These are phyloP conservation scores for Phylloscopus trochiloides DNA, from an alignment of 2,113 vertebrate genomes.

Conservation along the genomic window DNA sequence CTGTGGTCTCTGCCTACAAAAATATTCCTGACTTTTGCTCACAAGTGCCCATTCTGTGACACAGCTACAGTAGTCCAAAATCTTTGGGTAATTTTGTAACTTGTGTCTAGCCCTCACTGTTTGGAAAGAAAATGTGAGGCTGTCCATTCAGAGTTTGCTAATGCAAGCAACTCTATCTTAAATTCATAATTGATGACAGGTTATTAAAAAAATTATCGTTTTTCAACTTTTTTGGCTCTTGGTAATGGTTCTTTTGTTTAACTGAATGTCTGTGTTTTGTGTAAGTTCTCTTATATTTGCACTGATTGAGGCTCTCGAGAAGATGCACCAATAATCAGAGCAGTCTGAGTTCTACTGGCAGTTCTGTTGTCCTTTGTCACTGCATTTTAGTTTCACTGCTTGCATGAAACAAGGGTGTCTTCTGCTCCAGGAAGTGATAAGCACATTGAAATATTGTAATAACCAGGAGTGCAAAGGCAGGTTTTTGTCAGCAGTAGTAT, in stretches of 20 bases:
- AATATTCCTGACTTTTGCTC: not conserved
- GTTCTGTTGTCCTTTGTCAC: not conserved
- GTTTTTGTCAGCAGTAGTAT: not conserved
- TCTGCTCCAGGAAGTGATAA: not conserved
- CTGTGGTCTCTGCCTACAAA: not conserved
- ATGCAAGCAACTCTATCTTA: not conserved
- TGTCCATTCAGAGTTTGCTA: not conserved
- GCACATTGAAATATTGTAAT: not conserved
- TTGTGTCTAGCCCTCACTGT: fast-evolving
- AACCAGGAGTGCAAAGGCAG: not conserved
- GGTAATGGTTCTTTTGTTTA: not conserved
- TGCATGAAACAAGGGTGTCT: not conserved
- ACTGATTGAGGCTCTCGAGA: not conserved
- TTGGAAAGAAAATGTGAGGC: not conserved
- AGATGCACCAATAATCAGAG: not conserved
- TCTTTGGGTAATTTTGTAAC: not conserved
- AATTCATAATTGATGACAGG: not conserved
- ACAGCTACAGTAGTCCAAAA: not conserved
- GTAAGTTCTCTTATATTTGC: not conserved
- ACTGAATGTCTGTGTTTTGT: not conserved
- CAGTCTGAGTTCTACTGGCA: not conserved
- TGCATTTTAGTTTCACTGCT: not conserved
- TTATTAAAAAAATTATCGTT: not conserved
- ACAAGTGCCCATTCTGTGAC: not conserved
- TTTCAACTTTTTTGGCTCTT: not conserved